phyloP scores from a whole-genome alignment of 2,888 invertebrate genomes.

The Pyrgus malvae region DNA sequence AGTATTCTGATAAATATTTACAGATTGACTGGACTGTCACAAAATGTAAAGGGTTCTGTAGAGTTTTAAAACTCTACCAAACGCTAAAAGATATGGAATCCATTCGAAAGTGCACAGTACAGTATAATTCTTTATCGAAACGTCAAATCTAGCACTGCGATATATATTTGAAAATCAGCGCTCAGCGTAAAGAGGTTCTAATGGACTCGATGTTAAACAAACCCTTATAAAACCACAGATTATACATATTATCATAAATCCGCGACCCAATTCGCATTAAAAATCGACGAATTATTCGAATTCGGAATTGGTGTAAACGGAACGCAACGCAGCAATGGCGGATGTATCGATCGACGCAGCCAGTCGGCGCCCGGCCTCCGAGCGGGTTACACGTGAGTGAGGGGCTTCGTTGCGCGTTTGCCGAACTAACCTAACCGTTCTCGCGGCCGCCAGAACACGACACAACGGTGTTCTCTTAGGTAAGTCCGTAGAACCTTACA shows the following conservation, averaged over 20 bases:
- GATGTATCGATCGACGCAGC: constrained; percentile 71
- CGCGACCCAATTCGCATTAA: constrained; percentile 29
- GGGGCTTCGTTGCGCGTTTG: constrained; percentile 35
- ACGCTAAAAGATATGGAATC: too few species aligned
- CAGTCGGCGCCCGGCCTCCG: constrained; percentile 71
- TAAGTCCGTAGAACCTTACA: constrained; percentile 28
- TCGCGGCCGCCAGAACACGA: constrained; percentile 18
- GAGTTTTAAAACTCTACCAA: too few species aligned
- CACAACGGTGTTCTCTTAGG: constrained; percentile 24
- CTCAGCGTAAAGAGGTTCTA: constrained; percentile 8
- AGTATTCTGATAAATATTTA: too few species aligned
- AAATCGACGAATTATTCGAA: constrained; percentile 39
- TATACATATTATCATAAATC: constrained; percentile 23
- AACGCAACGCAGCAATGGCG: constrained; percentile 69
- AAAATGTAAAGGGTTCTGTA: too few species aligned
- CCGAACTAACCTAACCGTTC: constrained; percentile 37
- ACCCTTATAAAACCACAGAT: constrained; percentile 17
- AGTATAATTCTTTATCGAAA: background rate
- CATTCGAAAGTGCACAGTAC: too few species aligned
- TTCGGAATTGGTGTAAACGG: constrained; percentile 52
- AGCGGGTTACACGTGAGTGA: constrained; percentile 55
- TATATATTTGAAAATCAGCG: background rate
- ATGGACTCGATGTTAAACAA: constrained; percentile 21
- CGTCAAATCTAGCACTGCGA: background rate
- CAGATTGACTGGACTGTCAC: too few species aligned